Percentiles rank a stretch among this genome's conserved stretches.
phyloP scores from a whole-genome alignment of 2,113 vertebrate species.

The Myotis lucifugus region DNA sequence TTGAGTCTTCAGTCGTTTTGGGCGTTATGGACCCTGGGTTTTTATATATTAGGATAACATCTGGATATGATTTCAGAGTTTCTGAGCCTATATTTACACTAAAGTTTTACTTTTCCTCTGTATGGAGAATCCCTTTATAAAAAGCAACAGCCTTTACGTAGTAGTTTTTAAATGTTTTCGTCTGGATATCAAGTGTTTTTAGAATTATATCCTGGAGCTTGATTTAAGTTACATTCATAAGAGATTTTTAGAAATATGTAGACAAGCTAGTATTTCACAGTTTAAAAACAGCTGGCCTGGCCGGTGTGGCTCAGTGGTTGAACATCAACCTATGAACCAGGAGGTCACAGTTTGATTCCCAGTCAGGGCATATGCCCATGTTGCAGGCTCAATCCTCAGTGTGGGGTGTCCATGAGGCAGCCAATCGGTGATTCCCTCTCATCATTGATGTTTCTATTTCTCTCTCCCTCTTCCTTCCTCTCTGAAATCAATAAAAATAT shows the following conservation, averaged over 20 bases:
- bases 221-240: constrained; percentile 6
- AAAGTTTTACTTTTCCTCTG: not conserved
- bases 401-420: no score
- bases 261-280: not conserved
- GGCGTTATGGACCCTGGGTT: no score
- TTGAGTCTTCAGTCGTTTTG: no score
- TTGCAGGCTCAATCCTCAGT: no score
- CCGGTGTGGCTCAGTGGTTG: no score
- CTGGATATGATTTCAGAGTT: not conserved
- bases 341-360: no score
- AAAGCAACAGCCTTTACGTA: not conserved
- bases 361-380: no score
- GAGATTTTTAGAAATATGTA: constrained; percentile 10
- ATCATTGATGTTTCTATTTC: no score
- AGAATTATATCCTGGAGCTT: constrained; percentile 42
- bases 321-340: no score
- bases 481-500: no score
- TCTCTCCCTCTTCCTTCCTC: no score
- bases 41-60: not conserved
- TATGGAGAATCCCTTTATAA: not conserved
- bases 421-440: no score
- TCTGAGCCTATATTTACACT: not conserved
- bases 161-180: not conserved
- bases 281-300: constrained; percentile 1
- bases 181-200: not conserved